Base-by-base conservation (phyloP, 2,888 invertebrate genomes). In the Sialis lutaria region DNA sequence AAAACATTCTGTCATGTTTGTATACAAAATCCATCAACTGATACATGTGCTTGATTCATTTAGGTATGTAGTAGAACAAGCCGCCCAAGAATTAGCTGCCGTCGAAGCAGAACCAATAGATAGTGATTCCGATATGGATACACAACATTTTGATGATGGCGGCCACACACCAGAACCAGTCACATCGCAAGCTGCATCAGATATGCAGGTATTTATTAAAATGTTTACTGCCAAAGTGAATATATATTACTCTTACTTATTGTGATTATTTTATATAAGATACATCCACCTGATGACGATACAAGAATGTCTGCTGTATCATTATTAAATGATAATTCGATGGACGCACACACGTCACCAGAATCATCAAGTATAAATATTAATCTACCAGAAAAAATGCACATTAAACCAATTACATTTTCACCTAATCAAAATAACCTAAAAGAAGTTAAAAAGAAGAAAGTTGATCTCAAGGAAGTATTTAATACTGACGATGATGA, bases 401-500 rank as follows among this genome's bases (percentile, higher is more conserved):
- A 66, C 33, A 57, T 62, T 4, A 67, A 66, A 55, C 65, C 67
- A 3, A 61, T 62, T 42, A 58, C 61, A 4, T 61, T 64, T 46
- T 59, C 61, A 22, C 63, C 72, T 52, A 70, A 69, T 49, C 62
- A 69, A 50, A 61, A 62, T 48, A 62, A 57, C 40, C 63, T 60
- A 52, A 60, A 61, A 48, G 67, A 68, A 54, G 68, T 71, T 51
- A 79, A 82, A 54, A 57, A 63, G 57, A 85, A 82, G 65, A 86
- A 83, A 61, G 70, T 85, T 50, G 84, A 84, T 53, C 78, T 89
- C 0, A 79, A 83, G 53, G 86, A 86, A 58, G 87, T 89, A 4
- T 90, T 90, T 60, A 88, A 86, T 64, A 83, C 82, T 49, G 88
- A 88, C 55, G 88, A 88, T 54, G 83, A 83, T 54, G 79, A 79